Evolutionary conservation across 2,888 invertebrate genomes (phyloP).

Genomic region (Fissipunctia ypsillon): DNA sequence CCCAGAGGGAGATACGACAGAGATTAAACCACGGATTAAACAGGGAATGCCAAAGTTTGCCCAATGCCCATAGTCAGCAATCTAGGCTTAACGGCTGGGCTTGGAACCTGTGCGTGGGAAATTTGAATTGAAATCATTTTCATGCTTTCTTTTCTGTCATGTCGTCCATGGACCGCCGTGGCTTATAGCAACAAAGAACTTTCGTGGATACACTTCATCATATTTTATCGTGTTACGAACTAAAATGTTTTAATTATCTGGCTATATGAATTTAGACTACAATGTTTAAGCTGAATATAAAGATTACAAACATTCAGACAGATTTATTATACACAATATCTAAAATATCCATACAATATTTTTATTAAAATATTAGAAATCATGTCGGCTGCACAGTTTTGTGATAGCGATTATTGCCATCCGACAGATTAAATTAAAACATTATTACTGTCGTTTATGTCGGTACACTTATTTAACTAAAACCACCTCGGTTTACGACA

Average conservation of each 20-base stretch:
- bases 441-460: not conserved
- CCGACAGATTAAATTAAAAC: slow-evolving; percentile 7
- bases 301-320: slow-evolving; percentile 50
- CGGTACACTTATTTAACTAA: not conserved
- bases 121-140: not conserved
- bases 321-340: slow-evolving; percentile 57
- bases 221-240: slow-evolving; percentile 20
- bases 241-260: slow-evolving; percentile 49
- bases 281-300: slow-evolving; percentile 31
- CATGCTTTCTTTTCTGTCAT: not conserved
- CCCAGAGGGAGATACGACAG: not conserved
- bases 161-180: not conserved
- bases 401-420: slow-evolving; percentile 15
- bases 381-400: slow-evolving; percentile 8
- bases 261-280: slow-evolving; percentile 29
- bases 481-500: not conserved
- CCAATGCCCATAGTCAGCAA: not conserved
- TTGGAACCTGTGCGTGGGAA: not conserved
- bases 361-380: slow-evolving; percentile 29
- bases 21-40: no score
- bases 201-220: slow-evolving; percentile 6
- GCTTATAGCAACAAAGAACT: slow-evolving; percentile 3
- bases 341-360: slow-evolving; percentile 38
- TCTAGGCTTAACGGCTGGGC: not conserved
- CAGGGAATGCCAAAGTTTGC: no score